These are phyloP conservation scores for Apaloderma vittatum DNA, from an alignment of 2,113 vertebrate species.

Conservation along the genomic window DNA sequence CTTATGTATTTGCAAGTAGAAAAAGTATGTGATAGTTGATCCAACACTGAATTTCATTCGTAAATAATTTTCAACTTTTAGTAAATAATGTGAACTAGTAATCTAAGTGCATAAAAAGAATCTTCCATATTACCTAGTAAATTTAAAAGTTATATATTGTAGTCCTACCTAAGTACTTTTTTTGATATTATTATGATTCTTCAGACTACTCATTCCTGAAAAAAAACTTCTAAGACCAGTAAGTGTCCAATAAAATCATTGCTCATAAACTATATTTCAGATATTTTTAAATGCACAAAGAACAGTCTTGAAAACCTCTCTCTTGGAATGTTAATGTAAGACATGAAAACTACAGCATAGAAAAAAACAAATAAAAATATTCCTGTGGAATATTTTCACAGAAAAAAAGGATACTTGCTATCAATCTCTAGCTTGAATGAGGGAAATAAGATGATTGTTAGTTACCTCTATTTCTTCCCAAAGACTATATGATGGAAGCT, in stretches of 20 bases:
- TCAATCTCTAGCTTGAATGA: background rate
- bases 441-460: background rate
- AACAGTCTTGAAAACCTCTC: background rate
- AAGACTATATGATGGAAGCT: background rate
- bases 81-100: background rate
- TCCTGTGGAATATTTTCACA: background rate
- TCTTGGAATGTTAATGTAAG: background rate
- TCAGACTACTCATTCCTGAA: background rate
- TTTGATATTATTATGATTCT: background rate
- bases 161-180: background rate
- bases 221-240: background rate
- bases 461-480: background rate
- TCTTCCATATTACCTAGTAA: background rate
- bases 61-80: background rate
- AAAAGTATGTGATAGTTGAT: background rate
- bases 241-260: background rate
- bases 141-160: background rate
- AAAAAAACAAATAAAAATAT: background rate
- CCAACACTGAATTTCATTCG: background rate
- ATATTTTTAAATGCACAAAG: background rate
- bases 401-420: background rate
- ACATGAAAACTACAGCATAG: rapidly evolving
- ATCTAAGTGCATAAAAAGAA: background rate
- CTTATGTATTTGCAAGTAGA: background rate
- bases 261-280: background rate